phyloP scores from a whole-genome alignment of 2,888 invertebrate genomes.

The Euclidia mi region DNA sequence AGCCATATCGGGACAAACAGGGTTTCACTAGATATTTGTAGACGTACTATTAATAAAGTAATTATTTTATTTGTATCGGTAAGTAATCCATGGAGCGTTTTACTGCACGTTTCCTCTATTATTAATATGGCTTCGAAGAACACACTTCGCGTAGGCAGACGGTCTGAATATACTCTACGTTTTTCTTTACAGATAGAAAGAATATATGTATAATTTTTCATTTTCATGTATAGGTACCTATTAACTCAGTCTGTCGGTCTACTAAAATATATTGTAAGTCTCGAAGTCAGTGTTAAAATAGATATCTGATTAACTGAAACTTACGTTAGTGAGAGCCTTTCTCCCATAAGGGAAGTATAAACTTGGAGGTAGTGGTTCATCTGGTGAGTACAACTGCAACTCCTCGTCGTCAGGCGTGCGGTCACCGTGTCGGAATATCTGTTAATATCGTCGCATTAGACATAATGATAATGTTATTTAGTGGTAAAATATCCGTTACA shows the following conservation, averaged over 20 bases:
- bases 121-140: conserved; percentile 4
- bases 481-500: too few relatives aligned
- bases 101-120: not conserved
- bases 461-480: conserved; percentile 1
- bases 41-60: too few relatives aligned
- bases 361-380: conserved; percentile 69
- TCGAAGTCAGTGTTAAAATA: too few relatives aligned
- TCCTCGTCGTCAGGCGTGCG: conserved; percentile 91
- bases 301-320: conserved; percentile 45
- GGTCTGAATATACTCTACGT: not conserved
- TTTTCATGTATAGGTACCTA: too few relatives aligned
- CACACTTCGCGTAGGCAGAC: not conserved
- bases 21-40: too few relatives aligned
- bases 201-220: too few relatives aligned
- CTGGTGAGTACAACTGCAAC: conserved; percentile 86
- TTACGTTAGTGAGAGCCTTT: conserved; percentile 92
- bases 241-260: too few relatives aligned
- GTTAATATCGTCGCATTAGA: conserved; percentile 35
- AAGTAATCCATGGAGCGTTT: not conserved
- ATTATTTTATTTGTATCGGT: not conserved
- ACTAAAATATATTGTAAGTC: too few relatives aligned
- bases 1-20: too few relatives aligned
- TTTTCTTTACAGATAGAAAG: not conserved
- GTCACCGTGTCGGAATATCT: conserved; percentile 93
- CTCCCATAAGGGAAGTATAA: conserved; percentile 91